Evolutionary conservation across 2,888 invertebrate genomes (phyloP).

Genomic region (Meiosimyza platycephala): DNA sequence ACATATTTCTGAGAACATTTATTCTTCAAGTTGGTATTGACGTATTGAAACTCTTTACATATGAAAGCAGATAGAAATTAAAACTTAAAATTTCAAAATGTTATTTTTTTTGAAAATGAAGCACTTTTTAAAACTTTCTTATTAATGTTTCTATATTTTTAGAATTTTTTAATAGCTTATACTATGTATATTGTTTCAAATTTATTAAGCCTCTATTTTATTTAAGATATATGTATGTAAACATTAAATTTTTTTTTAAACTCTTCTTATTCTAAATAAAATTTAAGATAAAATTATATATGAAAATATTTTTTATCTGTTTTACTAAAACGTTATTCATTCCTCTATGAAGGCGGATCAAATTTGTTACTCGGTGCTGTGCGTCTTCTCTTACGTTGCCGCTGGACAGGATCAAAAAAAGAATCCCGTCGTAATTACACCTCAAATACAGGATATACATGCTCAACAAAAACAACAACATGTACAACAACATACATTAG

Average conservation of each 20-base stretch:
- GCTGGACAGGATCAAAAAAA: slow-evolving; percentile 86
- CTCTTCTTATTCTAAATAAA: neutral
- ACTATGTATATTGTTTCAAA: neutral
- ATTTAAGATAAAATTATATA: neutral
- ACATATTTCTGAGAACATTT: no score
- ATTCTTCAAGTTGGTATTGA: no score
- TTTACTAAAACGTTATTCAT: neutral
- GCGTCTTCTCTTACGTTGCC: slow-evolving; percentile 98
- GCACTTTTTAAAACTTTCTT: no score
- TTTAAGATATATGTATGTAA: no score
- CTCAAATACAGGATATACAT: slow-evolving; percentile 65
- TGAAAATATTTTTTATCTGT: neutral
- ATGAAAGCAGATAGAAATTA: no score
- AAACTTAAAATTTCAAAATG: no score
- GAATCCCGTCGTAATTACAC: slow-evolving; percentile 63
- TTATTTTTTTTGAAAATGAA: no score
- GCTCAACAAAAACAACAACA: slow-evolving; percentile 62
- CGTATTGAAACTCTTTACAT: no score
- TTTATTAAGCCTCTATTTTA: neutral
- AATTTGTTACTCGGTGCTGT: slow-evolving; percentile 98
- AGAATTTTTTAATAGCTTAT: neutral
- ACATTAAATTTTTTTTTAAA: neutral
- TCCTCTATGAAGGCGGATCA: slow-evolving; percentile 87
- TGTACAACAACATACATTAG: slow-evolving; percentile 44
- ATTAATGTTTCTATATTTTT: neutral